Evolutionary conservation across 2,113 vertebrate genomes (phyloP).

Genomic region (Leiothrix lutea): DNA sequence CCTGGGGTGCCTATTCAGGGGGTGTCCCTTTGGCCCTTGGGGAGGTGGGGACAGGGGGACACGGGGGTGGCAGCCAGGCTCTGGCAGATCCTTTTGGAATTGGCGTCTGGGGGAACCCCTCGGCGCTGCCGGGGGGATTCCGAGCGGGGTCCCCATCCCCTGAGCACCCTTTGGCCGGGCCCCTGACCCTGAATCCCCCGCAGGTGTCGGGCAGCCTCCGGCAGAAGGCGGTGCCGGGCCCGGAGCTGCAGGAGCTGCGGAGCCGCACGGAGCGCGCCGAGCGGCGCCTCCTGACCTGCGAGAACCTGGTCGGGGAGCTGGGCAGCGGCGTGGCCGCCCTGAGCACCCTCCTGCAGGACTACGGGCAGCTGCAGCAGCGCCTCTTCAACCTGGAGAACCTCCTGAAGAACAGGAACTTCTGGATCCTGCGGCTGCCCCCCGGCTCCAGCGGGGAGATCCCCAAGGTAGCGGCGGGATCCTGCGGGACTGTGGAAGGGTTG

Average conservation of each 20-base stretch:
- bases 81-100: neutral
- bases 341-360: constrained; percentile 67
- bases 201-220: neutral
- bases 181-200: fast-evolving
- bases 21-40: neutral
- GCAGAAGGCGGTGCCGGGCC: neutral
- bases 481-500: neutral
- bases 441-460: constrained; percentile 54
- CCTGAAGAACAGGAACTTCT: constrained; percentile 78
- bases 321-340: constrained; percentile 56
- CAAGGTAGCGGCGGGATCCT: constrained; percentile 43
- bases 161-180: neutral
- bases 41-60: neutral
- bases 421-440: constrained; percentile 69
- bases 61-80: neutral
- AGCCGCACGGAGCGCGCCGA: constrained; percentile 53
- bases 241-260: constrained; percentile 66
- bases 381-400: constrained; percentile 76
- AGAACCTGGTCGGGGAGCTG: constrained; percentile 74
- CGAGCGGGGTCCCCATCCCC: neutral
- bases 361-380: constrained; percentile 65
- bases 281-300: constrained; percentile 65
- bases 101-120: neutral
- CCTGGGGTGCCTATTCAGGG: neutral
- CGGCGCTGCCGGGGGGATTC: fast-evolving